Conservation (phyloP, 2,113 vertebrate genomes). For the Anarrhichthys ocellatus region DNA sequence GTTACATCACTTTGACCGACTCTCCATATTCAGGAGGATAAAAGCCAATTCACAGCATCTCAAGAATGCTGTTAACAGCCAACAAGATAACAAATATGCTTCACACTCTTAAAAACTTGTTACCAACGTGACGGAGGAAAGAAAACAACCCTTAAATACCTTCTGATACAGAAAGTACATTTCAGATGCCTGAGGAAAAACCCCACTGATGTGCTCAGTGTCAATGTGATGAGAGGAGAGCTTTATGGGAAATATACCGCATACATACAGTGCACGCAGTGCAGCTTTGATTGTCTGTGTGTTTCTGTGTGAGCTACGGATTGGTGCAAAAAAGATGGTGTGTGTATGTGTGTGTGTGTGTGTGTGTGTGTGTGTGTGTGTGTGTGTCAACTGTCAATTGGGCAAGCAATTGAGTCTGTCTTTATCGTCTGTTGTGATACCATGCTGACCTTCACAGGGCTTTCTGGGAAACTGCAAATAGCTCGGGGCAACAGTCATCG, state of each 20-base stretch:
- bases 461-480: conserved; percentile 63
- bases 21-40: conserved; percentile 25
- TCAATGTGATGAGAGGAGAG: conserved; percentile 11
- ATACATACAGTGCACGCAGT: neutral
- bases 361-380: neutral
- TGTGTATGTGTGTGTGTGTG: neutral
- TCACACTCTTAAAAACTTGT: conserved; percentile 24
- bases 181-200: conserved; percentile 22
- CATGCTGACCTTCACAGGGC: conserved; percentile 68
- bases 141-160: conserved; percentile 30
- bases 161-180: conserved; percentile 27
- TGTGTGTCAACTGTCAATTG: conserved; percentile 36
- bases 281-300: neutral
- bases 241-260: neutral
- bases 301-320: neutral
- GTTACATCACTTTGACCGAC: conserved; percentile 44
- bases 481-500: conserved; percentile 61
- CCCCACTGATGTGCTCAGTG: neutral
- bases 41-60: conserved; percentile 35
- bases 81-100: conserved; percentile 22
- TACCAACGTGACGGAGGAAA: conserved; percentile 30
- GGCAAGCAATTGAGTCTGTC: conserved; percentile 41
- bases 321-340: too few relatives aligned
- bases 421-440: conserved; percentile 56
- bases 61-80: conserved; percentile 22